Base-by-base conservation (phyloP, 1,140 invertebrate species). In the Drosophila gunungcola region DNA sequence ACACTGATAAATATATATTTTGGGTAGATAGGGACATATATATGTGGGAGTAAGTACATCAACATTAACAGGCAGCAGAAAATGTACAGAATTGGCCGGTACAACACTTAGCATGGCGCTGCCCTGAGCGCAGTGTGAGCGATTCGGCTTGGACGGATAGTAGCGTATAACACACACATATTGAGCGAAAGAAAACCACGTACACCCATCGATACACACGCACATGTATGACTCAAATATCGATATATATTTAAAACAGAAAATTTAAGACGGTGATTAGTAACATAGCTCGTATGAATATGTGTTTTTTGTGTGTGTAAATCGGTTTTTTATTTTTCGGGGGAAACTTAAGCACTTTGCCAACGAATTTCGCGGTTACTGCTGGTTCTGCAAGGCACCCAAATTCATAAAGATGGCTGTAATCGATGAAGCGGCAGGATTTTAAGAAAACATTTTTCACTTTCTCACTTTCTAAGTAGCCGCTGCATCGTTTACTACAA, bases 71-170 rank as follows among this genome's bases (percentile, higher is more conserved):
- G 55, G 43, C 41, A 80, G 64, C 52, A 58, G 49, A 13, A 51
- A 72, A 80, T 73, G 34, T 60, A 80, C 57, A 88, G 46, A 52
- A 76, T 58, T 73, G 70, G 65, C 62, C 80, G 75, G 75, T 76
- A 88, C 65, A 78, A 86, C 67, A 82, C 78, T 82, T 88, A 72
- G 80, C 75, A 76, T 58, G 78, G 76, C 70, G 72, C 54, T 78
- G 61, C 38, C 65, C 72, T 60, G 57, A 36, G 72, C 76, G 48
- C 61, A 46, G 42, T 78, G 76, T 54, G 58, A 78, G 67, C 41
- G 62, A 32, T 62, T 82, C 42, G 54, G 56, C 42, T 73, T 45
- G 69, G 54, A 72, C 65, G 45, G 43, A 52, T 51, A 16, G 38
- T 53, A 73, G 72, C 57, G 68, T 70, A 52, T 55, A 76, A 55